Percentiles rank a stretch among this genome's conserved stretches.
These are phyloP conservation scores for Luperina testacea DNA, from an alignment of 2,888 invertebrate genomes.

Conservation along the genomic window DNA sequence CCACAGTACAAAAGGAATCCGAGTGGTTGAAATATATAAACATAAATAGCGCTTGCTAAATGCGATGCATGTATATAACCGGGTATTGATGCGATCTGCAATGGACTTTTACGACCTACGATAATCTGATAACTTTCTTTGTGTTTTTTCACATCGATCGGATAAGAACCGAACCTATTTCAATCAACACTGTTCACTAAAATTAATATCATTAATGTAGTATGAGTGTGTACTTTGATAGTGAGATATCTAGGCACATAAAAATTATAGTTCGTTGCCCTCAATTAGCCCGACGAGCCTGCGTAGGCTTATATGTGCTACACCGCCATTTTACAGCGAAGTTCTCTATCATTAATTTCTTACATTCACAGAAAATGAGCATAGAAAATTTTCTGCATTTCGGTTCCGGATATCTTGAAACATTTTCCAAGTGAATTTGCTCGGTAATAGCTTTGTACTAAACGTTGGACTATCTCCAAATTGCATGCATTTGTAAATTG, in stretches of 20 bases:
- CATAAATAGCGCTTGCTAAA: background rate
- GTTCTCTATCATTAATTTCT: conserved; percentile 1
- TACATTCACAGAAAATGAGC: conserved; percentile 5
- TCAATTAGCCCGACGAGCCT: conserved; percentile 29
- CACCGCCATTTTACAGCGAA: background rate
- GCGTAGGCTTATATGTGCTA: background rate
- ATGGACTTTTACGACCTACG: background rate
- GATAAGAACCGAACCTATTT: conserved; percentile 1
- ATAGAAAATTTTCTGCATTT: conserved; percentile 4
- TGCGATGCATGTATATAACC: background rate
- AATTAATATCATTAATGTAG: background rate
- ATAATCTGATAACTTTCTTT: conserved; percentile 4
- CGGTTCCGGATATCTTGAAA: conserved; percentile 2
- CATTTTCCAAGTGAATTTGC: conserved; percentile 26
- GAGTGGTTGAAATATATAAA: background rate
- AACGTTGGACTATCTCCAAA: conserved; percentile 50
- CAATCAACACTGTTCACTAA: background rate
- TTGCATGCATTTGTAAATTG: conserved; percentile 22
- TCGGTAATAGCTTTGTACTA: conserved; percentile 6
- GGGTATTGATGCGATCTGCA: conserved; percentile 8
- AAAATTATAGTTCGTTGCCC: conserved; percentile 43
- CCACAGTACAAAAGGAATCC: background rate
- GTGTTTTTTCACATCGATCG: conserved; percentile 7
- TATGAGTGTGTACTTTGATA: conserved; percentile 10
- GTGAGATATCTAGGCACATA: conserved; percentile 8